phyloP scores from a whole-genome alignment of 2,797 vertebrate genomes.

The Crocodylus rhombifer region DNA sequence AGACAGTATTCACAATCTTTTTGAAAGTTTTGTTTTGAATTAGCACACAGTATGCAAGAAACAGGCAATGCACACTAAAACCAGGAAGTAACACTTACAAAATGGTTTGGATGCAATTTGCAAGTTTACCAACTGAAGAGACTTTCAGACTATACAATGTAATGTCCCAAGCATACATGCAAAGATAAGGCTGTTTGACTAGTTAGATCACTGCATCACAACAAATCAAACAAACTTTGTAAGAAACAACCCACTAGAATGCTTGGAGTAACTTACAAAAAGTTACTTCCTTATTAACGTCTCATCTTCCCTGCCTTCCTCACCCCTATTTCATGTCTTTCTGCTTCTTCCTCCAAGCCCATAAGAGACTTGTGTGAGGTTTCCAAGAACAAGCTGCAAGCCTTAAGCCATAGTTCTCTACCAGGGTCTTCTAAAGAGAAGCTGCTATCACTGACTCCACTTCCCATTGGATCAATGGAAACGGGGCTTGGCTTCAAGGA shows the following conservation, averaged over 20 bases:
- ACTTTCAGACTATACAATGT: not conserved
- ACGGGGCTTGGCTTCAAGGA: not conserved
- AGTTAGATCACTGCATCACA: not conserved
- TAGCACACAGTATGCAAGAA: conserved; percentile 56
- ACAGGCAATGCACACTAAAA: conserved; percentile 15
- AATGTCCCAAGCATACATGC: not conserved
- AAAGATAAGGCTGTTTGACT: not conserved
- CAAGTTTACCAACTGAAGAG: not conserved
- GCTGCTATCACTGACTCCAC: not conserved
- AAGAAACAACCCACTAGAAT: not conserved
- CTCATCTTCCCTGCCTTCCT: not conserved
- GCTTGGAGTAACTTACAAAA: not conserved
- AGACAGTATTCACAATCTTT: not conserved
- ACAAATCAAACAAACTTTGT: not conserved
- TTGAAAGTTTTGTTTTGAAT: not conserved
- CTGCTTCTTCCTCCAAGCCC: not conserved
- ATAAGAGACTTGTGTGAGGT: not conserved
- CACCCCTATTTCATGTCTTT: not conserved
- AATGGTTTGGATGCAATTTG: conserved; percentile 61
- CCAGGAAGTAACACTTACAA: conserved; percentile 63
- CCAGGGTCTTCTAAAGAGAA: not conserved
- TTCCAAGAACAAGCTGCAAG: conserved; percentile 1
- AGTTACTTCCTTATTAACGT: not conserved
- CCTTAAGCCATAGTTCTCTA: not conserved
- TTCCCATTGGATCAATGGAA: not conserved